Base-by-base conservation (phyloP, 2,888 invertebrate genomes). In the Augochlorella aurata region DNA sequence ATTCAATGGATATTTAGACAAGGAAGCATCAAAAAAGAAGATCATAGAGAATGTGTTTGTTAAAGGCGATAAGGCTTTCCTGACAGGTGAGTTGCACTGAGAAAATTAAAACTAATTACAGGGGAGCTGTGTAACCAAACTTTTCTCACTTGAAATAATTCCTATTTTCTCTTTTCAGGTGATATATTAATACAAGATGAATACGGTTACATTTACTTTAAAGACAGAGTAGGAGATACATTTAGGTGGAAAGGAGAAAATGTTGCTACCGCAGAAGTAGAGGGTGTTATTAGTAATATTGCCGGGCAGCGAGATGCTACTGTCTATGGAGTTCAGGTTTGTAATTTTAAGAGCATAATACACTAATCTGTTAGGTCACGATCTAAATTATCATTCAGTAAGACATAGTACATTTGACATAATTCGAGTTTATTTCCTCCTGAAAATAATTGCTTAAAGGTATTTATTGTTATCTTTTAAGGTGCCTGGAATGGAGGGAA, bases 311-410 rank as follows among this genome's bases (percentile, higher is more conserved):
- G 97, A 90, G 98, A 99, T 93, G 97, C 97, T 12, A 97, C 97
- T 12, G 98, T 98, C 18, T 99, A 98, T 92, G 99, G 99, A 24
- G 99, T 99, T 16, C 96, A 97, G 95, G 96, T 98, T 74, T 47
- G 82, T 78, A 63, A 16, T 12, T n/a, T 54, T 49, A 29, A 21
- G 44, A 24, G 14, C 21, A 3, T 18, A 63, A 63, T 63, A 63
- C 24, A 24, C 14, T 58, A 24, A 24, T 58, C 21, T 58, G 29
- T 61, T 5, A 29, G 2, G 8, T 7, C 18, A 9, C 18, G 18
- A 50, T 18, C 8, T 8, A 18, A n/a, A 8, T 50, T 50, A 8
- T n/a, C 50, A 58, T 50, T 50, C 50, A 8, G 7, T 50, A 18
- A 50, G n/a, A 61, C 8, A 2, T 29, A 54, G 3, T 16, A 50